phyloP scores from a whole-genome alignment of 2,888 invertebrate genomes.

The Temnothorax unifasciatus region DNA sequence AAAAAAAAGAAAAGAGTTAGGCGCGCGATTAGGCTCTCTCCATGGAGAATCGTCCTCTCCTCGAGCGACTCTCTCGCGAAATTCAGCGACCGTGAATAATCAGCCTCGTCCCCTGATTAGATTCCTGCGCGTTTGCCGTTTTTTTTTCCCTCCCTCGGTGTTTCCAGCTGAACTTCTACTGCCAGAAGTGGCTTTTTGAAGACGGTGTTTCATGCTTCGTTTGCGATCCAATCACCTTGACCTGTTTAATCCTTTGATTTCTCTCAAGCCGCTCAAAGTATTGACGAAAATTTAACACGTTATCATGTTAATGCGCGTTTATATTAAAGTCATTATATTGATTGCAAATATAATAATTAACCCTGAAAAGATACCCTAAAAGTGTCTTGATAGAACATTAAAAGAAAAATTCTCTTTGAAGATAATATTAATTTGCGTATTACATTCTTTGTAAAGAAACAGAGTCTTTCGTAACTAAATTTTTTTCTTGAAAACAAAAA shows the following conservation, averaged over 20 bases:
- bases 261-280: constrained; percentile 6
- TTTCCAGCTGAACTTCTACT: constrained; percentile 25
- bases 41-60: constrained; percentile 26
- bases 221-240: constrained; percentile 42
- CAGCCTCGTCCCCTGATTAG: constrained; percentile 38
- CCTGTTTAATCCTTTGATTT: constrained; percentile 40
- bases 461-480: not conserved
- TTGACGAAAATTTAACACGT: constrained; percentile 17
- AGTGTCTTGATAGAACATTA: not conserved
- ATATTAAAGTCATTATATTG: not conserved
- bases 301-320: not conserved
- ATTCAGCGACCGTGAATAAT: constrained; percentile 51
- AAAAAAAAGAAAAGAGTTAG: constrained; percentile 37
- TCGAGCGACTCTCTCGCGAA: constrained; percentile 11
- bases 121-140: constrained; percentile 9
- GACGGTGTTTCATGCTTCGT: constrained; percentile 37
- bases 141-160: constrained; percentile 2
- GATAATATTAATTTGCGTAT: too few relatives aligned
- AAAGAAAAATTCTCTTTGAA: not conserved
- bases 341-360: not conserved
- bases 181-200: constrained; percentile 35
- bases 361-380: not conserved
- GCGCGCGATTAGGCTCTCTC: constrained; percentile 22
- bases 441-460: not conserved
- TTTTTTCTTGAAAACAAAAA: not conserved